Conservation (phyloP, 2,113 vertebrate genomes). For the Zosterops lateralis region DNA sequence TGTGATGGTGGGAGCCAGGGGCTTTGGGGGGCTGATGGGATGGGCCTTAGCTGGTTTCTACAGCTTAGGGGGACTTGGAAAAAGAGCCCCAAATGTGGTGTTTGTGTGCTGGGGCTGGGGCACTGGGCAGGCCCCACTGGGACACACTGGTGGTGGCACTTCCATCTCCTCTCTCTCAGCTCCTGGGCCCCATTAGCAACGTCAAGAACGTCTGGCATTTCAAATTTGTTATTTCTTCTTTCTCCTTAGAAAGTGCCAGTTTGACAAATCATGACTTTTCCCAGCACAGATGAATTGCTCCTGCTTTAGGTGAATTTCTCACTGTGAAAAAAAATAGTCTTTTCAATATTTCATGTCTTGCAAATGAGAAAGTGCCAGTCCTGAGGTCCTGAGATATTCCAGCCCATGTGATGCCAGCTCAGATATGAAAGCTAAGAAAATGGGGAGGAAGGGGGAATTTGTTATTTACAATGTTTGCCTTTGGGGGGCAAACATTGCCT, state of each 20-base stretch:
- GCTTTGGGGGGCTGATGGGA: background rate
- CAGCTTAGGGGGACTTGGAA: background rate
- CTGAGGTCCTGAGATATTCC: background rate
- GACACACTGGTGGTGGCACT: background rate
- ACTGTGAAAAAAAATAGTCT: background rate
- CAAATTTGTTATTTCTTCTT: background rate
- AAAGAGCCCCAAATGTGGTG: background rate
- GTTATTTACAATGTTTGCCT: background rate
- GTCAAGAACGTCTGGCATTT: background rate
- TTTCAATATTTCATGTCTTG: background rate
- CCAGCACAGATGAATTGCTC: background rate
- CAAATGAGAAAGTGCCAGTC: background rate
- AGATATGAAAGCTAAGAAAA: background rate
- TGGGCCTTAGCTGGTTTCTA: background rate
- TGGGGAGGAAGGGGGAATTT: background rate
- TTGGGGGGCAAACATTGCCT: background rate
- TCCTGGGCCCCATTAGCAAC: background rate
- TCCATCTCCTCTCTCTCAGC: background rate
- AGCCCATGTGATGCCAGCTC: background rate
- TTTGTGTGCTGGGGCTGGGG: background rate
- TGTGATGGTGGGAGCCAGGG: background rate
- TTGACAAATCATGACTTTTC: background rate
- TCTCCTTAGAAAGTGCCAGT: background rate
- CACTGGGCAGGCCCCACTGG: background rate
- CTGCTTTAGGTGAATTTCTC: background rate